Base-by-base conservation (phyloP, 2,888 invertebrate species). In the Zygaena filipendulae region DNA sequence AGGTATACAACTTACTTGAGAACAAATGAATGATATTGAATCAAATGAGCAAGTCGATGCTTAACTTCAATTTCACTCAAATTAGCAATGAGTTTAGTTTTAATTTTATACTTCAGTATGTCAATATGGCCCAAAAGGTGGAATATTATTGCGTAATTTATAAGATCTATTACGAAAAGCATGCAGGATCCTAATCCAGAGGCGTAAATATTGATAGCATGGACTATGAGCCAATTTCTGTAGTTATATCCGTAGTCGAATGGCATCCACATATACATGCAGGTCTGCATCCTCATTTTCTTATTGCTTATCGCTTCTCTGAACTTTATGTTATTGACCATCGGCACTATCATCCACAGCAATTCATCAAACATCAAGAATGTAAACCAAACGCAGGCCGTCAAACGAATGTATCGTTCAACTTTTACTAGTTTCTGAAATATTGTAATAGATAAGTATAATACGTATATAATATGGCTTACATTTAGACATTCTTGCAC, bases 121-220 rank as follows among this genome's bases (percentile, higher is more conserved):
- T 50, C 35, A 9, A 60, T 46, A 27, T 60, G 59, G 0, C 54
- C 55, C 16, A 53, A 48, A 2, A 60, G 25, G 36, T 60, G 52
- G 23, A 47, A 52, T 10, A 59, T 30, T 24, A 52, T 39, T 1
- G 45, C 39, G n/a, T 53, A 45, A 20, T 48, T 52, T 3, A 49
- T 30, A 4, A n/a, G n/a, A n/a, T n/a, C n/a, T n/a, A n/a, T n/a
- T n/a, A n/a, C n/a, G n/a, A n/a, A n/a, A n/a, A n/a, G n/a, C n/a
- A n/a, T n/a, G n/a, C n/a, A n/a, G n/a, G n/a, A n/a, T n/a, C n/a
- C n/a, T n/a, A n/a, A n/a, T n/a, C n/a, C n/a, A n/a, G n/a, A n/a
- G n/a, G n/a, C 3, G 23, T 54, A 52, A 1, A 40, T 16, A 13
- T 50, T 47, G 1, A 45, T 11, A 1, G 29, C 6, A 8, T 52